Conservation (phyloP, 2,113 vertebrate genomes). For the Paratilapia polleni region DNA sequence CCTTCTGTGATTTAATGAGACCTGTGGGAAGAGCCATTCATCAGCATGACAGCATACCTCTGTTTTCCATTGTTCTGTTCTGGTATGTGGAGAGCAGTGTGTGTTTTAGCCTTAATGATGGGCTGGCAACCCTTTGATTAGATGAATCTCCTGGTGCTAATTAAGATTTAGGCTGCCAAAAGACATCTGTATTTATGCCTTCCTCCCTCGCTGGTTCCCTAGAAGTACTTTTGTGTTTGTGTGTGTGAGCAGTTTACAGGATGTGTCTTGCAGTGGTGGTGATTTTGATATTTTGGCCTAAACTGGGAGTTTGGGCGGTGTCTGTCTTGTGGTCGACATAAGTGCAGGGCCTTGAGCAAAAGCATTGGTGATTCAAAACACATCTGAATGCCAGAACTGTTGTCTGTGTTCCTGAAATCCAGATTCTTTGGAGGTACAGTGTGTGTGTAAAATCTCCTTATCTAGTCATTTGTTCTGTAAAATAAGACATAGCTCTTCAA, state of each 20-base stretch:
- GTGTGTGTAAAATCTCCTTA: not conserved
- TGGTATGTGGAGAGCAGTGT: constrained; percentile 56
- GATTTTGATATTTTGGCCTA: not conserved
- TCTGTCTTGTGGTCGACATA: constrained; percentile 7
- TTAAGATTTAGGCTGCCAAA: constrained; percentile 65
- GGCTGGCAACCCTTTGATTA: constrained; percentile 70
- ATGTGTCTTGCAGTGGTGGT: not conserved
- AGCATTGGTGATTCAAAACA: not conserved
- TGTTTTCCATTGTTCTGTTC: constrained; percentile 73
- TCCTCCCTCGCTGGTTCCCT: not conserved
- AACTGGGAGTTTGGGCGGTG: constrained; percentile 7
- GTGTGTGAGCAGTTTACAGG: not conserved
- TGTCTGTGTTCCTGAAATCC: not conserved
- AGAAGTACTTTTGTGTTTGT: not conserved
- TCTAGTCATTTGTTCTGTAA: not conserved
- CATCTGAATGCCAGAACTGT: not conserved
- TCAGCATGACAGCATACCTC: constrained; percentile 73
- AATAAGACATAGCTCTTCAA: not conserved
- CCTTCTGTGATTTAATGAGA: constrained; percentile 77
- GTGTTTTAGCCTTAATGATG: constrained; percentile 73
- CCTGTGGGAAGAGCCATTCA: constrained; percentile 73
- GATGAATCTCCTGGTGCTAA: constrained; percentile 70
- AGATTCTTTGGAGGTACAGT: not conserved
- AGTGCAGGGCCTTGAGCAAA: not conserved
- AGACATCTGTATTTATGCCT: constrained; percentile 65